A percentile compares a stretch with the other conserved stretches of the same genome.
Conservation (phyloP, 2,113 vertebrate species). For the Eudyptes chrysolophus region DNA sequence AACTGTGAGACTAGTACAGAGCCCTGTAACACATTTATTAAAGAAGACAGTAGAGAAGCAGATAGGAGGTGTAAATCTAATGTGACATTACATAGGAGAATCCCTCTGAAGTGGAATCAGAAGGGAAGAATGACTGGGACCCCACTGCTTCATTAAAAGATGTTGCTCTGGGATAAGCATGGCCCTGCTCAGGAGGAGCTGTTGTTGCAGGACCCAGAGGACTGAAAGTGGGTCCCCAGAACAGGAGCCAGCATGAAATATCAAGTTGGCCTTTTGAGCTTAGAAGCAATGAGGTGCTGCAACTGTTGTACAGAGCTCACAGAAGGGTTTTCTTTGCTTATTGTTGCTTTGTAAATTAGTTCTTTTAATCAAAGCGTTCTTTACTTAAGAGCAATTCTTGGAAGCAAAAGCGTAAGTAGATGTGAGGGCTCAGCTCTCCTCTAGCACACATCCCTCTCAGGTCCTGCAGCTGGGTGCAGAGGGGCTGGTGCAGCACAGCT, state of each 20-base stretch:
- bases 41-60: background rate
- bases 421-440: background rate
- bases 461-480: background rate
- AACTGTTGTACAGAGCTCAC: background rate
- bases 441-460: background rate
- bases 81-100: background rate
- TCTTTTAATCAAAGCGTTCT: background rate
- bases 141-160: background rate
- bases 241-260: background rate
- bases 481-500: background rate
- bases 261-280: background rate
- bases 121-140: background rate
- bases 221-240: background rate
- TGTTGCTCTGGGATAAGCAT: background rate
- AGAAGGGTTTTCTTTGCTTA: background rate
- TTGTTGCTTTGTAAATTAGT: background rate
- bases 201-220: background rate
- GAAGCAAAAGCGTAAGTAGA: background rate
- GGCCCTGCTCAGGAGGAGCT: background rate
- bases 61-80: background rate
- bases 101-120: background rate
- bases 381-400: background rate
- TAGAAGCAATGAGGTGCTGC: background rate
- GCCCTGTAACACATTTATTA: background rate
- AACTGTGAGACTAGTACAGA: background rate